Base-by-base conservation (phyloP, 1,140 invertebrate genomes). In the Pachypeltis micranthus region DNA sequence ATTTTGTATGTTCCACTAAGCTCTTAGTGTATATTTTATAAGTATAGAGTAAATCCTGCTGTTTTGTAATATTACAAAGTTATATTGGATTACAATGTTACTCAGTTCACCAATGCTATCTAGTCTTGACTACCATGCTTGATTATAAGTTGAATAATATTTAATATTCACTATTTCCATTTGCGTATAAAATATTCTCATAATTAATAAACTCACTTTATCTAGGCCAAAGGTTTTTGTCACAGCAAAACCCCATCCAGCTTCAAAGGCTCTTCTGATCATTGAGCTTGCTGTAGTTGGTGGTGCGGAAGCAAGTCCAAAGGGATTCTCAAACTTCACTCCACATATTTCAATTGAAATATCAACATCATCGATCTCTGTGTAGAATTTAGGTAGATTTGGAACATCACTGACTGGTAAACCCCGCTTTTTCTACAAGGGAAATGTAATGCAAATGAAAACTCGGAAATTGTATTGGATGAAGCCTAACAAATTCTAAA, bases 181-280 rank as follows among this genome's bases (percentile, higher is more conserved):
- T n/a, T n/a, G n/a, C n/a, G n/a, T n/a, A n/a, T n/a, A n/a, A n/a
- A 61, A 2, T 21, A 61, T 2, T n/a, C 24, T 2, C 19, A 47
- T n/a, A n/a, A n/a, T n/a, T n/a, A n/a, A n/a, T 16, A 27, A 24
- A 44, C 16, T 63, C 74, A 91, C 90, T 80, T 99, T 98, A 74
- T 98, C 90, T 2, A 99, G 76, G 7, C 84, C 80, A 74, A 94
- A 99, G 0, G 96, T 99, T 78, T 99, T 98, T 0, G 95, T 98
- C 1, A 99, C 85, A 59, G 86, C 90, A 74, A 96, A 99, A 1
- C 83, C 90, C 96, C 96, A 99, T 0, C 96, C 96, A 68, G 91
- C 88, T 76, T 97, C 85, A 72, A 98, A 98, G 21, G 90, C 88
- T 67, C 94, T 76, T 7, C 94, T 75, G 34, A 98, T 97, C 96